Evolutionary conservation across 2,113 vertebrate species (phyloP).

Genomic region (Chinchilla lanigera): DNA sequence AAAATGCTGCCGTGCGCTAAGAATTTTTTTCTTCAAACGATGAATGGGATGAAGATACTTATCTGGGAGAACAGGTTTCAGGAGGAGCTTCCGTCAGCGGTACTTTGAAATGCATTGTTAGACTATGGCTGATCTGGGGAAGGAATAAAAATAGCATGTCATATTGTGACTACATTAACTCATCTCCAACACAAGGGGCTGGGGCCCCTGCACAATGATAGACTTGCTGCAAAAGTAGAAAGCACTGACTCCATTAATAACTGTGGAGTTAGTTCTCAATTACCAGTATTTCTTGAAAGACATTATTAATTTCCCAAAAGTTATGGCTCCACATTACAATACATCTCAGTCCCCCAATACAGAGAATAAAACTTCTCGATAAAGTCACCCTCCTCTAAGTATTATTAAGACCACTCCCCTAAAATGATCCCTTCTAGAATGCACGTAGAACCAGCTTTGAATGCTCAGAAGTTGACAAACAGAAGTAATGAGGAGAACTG

Average conservation of each 20-base stretch:
- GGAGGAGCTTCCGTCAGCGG: conserved; percentile 86
- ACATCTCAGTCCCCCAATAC: background rate
- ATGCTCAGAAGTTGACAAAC: background rate
- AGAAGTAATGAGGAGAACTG: background rate
- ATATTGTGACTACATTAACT: conserved; percentile 84
- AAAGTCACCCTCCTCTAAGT: background rate
- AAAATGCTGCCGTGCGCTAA: conserved; percentile 80
- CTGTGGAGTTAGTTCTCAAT: conserved; percentile 5
- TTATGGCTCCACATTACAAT: background rate
- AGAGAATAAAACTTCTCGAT: background rate
- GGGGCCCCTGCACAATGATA: background rate
- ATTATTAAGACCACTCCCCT: background rate
- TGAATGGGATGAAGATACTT: conserved; percentile 88
- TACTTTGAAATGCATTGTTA: conserved; percentile 87
- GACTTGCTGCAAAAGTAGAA: conserved; percentile 26
- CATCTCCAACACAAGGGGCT: conserved; percentile 75
- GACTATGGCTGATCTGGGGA: conserved; percentile 81
- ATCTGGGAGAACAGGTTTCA: conserved; percentile 86
- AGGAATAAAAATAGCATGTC: conserved; percentile 82
- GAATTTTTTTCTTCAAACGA: conserved; percentile 82
- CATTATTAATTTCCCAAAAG: conserved; percentile 18
- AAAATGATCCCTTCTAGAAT: background rate
- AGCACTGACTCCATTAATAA: background rate
- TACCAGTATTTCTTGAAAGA: conserved; percentile 40
- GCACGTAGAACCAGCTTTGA: background rate